Percentiles rank a stretch among this genome's conserved stretches.
These are phyloP conservation scores for Achlya flavicornis DNA, from an alignment of 2,888 invertebrate genomes.

Conservation along the genomic window DNA sequence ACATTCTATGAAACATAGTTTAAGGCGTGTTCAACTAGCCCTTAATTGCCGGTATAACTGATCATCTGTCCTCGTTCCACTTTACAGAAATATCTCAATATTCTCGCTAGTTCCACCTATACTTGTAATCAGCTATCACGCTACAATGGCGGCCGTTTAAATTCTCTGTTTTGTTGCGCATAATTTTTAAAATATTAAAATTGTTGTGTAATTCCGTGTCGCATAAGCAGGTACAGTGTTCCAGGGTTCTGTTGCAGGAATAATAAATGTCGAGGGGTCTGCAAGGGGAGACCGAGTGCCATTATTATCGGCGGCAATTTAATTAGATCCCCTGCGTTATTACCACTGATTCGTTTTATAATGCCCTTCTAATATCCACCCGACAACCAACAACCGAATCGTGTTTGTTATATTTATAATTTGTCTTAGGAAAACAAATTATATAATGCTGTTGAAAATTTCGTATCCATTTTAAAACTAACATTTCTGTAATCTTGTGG, in stretches of 20 bases:
- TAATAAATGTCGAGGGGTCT: slow-evolving; percentile 80
- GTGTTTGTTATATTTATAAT: slow-evolving; percentile 49
- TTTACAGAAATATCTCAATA: slow-evolving; percentile 34
- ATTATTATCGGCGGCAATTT: slow-evolving; percentile 83
- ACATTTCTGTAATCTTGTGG: background rate
- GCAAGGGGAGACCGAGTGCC: slow-evolving; percentile 72
- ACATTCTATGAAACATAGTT: slow-evolving; percentile 34
- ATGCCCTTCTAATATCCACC: slow-evolving; percentile 71
- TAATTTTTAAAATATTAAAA: slow-evolving; percentile 10
- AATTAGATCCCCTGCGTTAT: slow-evolving; percentile 82
- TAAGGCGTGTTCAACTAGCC: slow-evolving; percentile 37
- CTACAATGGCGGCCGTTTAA: background rate
- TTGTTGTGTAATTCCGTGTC: slow-evolving; percentile 12
- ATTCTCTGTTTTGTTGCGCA: background rate
- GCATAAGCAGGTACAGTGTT: slow-evolving; percentile 45
- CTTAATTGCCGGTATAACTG: slow-evolving; percentile 30
- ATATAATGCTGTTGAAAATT: too few relatives aligned
- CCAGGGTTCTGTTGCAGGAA: slow-evolving; percentile 66
- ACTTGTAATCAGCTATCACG: background rate
- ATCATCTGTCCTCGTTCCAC: slow-evolving; percentile 39
- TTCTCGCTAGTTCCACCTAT: background rate
- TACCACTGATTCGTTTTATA: slow-evolving; percentile 81
- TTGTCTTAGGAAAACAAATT: slow-evolving; percentile 51
- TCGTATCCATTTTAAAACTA: slow-evolving; percentile 21
- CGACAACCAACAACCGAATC: slow-evolving; percentile 38